Conservation (phyloP, 1,140 invertebrate species). For the Adoxophyes honmai region DNA sequence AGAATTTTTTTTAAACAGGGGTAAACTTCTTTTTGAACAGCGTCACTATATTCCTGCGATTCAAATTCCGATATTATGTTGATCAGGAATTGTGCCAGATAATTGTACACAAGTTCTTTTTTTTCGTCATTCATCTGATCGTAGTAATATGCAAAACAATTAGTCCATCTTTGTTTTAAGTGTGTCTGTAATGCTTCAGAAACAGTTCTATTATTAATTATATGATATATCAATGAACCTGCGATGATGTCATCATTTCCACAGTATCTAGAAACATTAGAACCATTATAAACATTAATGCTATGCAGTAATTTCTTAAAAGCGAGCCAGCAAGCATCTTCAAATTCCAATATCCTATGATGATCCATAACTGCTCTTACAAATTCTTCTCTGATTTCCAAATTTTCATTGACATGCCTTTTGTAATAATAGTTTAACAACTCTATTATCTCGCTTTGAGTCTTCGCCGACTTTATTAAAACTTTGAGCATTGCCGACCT, state of each 20-base stretch:
- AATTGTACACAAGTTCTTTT: constrained; percentile 30
- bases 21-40: constrained; percentile 23
- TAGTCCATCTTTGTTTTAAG: constrained; percentile 5
- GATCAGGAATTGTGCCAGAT: constrained; percentile 30
- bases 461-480: constrained; percentile 40
- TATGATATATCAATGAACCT: constrained; percentile 36
- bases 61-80: constrained; percentile 31
- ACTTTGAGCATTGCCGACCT: constrained; percentile 33
- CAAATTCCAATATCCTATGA: constrained; percentile 44
- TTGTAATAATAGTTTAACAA: constrained; percentile 48
- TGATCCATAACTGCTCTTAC: constrained; percentile 30
- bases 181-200: constrained; percentile 27
- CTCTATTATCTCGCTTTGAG: constrained; percentile 35
- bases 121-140: constrained; percentile 32
- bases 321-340: constrained; percentile 39
- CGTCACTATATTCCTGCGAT: constrained; percentile 22
- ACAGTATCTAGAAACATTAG: constrained; percentile 16
- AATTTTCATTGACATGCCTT: constrained; percentile 44
- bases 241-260: constrained; percentile 25
- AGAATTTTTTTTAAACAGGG: neutral
- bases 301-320: constrained; percentile 49
- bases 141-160: constrained; percentile 21
- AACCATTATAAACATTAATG: constrained; percentile 34
- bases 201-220: constrained; percentile 36
- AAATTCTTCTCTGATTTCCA: constrained; percentile 40